Conservation (phyloP, 2,888 invertebrate genomes). For the Lasioglossum leucozonium region DNA sequence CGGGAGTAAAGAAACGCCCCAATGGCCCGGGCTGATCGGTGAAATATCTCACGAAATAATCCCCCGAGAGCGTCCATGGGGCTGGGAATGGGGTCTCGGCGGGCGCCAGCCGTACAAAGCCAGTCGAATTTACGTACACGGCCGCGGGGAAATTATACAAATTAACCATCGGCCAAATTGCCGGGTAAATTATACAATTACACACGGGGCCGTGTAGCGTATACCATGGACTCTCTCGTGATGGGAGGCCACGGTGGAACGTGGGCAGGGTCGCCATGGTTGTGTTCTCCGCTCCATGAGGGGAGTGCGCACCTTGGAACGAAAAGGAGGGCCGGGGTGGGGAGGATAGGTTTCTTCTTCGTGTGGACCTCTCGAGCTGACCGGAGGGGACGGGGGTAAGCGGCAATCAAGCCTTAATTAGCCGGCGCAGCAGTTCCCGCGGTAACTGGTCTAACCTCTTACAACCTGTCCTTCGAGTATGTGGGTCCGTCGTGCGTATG, state of each 20-base stretch:
- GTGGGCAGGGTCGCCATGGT: background rate
- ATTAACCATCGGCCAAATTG: conserved; percentile 77
- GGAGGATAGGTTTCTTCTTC: conserved; percentile 35
- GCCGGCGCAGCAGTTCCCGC: conserved; percentile 70
- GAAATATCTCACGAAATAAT: conserved; percentile 48
- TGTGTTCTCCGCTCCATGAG: conserved; percentile 12
- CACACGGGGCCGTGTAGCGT: conserved; percentile 50
- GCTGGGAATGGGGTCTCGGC: background rate
- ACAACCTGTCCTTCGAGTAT: conserved; percentile 42
- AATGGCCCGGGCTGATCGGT: conserved; percentile 32
- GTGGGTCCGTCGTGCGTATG: conserved; percentile 32
- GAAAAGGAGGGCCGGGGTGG: background rate
- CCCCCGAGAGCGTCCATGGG: conserved; percentile 23
- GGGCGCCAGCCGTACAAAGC: background rate
- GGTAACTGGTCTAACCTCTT: conserved; percentile 62
- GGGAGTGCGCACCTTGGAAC: conserved; percentile 2
- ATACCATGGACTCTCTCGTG: conserved; percentile 14
- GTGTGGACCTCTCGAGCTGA: conserved; percentile 3
- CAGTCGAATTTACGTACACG: conserved; percentile 61
- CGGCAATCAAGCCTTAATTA: conserved; percentile 82
- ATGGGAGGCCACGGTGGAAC: conserved; percentile 30
- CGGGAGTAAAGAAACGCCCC: conserved; percentile 40
- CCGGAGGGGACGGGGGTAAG: conserved; percentile 60
- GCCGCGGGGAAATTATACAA: conserved; percentile 73
- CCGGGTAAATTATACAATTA: conserved; percentile 77